Conservation (phyloP, 2,797 vertebrate species). For the Pampus argenteus region DNA sequence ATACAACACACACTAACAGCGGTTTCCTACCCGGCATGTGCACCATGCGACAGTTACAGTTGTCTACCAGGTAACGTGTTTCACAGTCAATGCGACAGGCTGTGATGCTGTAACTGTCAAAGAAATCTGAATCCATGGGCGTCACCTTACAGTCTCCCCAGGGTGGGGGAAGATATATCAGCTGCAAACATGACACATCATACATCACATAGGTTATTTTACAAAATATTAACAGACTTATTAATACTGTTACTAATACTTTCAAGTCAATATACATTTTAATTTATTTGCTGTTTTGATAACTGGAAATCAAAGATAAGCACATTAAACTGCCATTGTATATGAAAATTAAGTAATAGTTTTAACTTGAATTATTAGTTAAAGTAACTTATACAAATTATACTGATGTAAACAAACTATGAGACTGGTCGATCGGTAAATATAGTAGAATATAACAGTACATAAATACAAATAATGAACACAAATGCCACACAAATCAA, state of each 20-base stretch:
- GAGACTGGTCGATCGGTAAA: no score
- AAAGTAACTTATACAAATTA: no score
- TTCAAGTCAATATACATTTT: neutral
- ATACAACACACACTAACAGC: neutral
- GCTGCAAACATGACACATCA: constrained; percentile 79
- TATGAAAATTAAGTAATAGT: no score
- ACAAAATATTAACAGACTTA: neutral
- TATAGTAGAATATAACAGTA: neutral
- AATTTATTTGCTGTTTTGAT: neutral
- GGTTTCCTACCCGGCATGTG: constrained; percentile 94
- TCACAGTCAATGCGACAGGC: constrained; percentile 99
- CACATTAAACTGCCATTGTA: no score
- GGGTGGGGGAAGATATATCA: constrained; percentile 95
- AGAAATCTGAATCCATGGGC: constrained; percentile 94
- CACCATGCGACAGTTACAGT: constrained; percentile 99
- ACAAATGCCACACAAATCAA: neutral
- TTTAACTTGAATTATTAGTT: no score
- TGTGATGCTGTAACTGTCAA: constrained; percentile 96
- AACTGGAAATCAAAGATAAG: neutral
- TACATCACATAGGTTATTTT: constrained; percentile 7
- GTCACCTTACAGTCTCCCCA: constrained; percentile 97
- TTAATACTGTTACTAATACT: neutral
- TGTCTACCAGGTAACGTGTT: constrained; percentile 98
- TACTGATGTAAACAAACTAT: no score
- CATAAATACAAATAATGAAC: neutral